phyloP scores from a whole-genome alignment of 2,888 invertebrate species.

The Tanypteryx hageni region DNA sequence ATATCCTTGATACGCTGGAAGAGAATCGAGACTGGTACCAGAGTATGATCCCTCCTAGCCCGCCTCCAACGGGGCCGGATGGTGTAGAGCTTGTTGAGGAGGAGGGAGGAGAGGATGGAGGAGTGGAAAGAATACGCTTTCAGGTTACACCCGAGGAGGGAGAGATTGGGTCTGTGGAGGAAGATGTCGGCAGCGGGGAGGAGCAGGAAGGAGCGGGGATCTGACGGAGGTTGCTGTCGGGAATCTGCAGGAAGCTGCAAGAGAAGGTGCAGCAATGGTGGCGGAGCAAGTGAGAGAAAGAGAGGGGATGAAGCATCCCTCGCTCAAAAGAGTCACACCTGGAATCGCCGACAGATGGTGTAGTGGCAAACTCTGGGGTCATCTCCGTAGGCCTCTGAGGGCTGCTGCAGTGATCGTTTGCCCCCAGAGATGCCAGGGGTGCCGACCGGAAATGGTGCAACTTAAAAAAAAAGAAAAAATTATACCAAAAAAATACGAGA shows the following conservation, averaged over 20 bases:
- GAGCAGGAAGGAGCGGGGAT: slow-evolving; percentile 81
- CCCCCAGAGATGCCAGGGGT: slow-evolving; percentile 42
- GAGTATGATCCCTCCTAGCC: slow-evolving; percentile 95
- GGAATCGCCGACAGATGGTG: slow-evolving; percentile 44
- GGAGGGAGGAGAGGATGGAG: slow-evolving; percentile 69
- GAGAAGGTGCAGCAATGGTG: slow-evolving; percentile 94
- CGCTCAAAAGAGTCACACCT: slow-evolving; percentile 45
- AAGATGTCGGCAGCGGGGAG: slow-evolving; percentile 78
- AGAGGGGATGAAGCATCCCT: background rate
- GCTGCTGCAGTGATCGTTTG: background rate
- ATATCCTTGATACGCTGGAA: slow-evolving; percentile 97
- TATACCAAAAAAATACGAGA: slow-evolving; percentile 8
- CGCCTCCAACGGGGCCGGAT: slow-evolving; percentile 82
- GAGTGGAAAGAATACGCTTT: slow-evolving; percentile 76
- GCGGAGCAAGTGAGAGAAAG: slow-evolving; percentile 71
- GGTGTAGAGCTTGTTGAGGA: slow-evolving; percentile 77
- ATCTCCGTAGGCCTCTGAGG: background rate
- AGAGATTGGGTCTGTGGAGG: slow-evolving; percentile 74
- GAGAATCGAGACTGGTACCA: slow-evolving; percentile 99
- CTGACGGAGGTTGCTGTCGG: slow-evolving; percentile 92
- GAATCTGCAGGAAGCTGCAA: slow-evolving; percentile 92
- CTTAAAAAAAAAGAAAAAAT: background rate
- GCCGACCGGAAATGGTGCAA: background rate
- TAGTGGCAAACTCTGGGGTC: slow-evolving; percentile 39
- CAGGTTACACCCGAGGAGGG: slow-evolving; percentile 90